Percentiles rank a stretch among this genome's conserved stretches.
These are phyloP conservation scores for Irena cyanogastra DNA, from an alignment of 2,113 vertebrate genomes.

Conservation along the genomic window DNA sequence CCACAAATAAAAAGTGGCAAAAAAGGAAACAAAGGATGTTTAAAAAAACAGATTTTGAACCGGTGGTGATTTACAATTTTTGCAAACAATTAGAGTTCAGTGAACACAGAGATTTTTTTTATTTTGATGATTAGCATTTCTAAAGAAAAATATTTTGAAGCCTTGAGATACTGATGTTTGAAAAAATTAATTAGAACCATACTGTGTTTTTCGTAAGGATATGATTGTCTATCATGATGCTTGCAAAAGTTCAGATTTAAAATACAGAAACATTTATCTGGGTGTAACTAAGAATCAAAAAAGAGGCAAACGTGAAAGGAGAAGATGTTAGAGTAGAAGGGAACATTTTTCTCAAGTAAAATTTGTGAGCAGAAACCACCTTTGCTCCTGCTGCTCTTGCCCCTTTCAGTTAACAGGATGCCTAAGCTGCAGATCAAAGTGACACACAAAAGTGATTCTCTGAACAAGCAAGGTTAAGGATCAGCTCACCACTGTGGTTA, in stretches of 20 bases:
- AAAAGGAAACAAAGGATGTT: neutral
- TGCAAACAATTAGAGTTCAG: neutral
- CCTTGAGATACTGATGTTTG: neutral
- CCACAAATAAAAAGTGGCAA: constrained; percentile 1
- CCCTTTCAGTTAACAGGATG: neutral
- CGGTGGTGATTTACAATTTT: neutral
- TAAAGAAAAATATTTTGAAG: constrained; percentile 16
- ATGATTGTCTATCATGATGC: neutral
- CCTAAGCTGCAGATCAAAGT: neutral
- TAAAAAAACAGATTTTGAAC: neutral
- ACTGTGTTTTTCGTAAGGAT: neutral
- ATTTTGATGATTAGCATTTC: neutral
- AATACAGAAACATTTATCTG: neutral
- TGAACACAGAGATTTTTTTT: neutral
- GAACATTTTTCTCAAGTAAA: neutral
- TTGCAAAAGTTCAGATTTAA: neutral
- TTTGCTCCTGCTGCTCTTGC: neutral
- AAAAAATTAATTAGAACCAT: constrained; percentile 11
- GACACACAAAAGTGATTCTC: neutral
- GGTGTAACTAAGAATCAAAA: neutral
- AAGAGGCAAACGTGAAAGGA: neutral
- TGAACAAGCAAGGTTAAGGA: neutral
- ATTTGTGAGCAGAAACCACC: neutral
- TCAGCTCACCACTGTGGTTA: neutral
- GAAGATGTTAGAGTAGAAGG: neutral